Evolutionary conservation across 2,888 invertebrate species (phyloP).

Genomic region (Erannis defoliaria): DNA sequence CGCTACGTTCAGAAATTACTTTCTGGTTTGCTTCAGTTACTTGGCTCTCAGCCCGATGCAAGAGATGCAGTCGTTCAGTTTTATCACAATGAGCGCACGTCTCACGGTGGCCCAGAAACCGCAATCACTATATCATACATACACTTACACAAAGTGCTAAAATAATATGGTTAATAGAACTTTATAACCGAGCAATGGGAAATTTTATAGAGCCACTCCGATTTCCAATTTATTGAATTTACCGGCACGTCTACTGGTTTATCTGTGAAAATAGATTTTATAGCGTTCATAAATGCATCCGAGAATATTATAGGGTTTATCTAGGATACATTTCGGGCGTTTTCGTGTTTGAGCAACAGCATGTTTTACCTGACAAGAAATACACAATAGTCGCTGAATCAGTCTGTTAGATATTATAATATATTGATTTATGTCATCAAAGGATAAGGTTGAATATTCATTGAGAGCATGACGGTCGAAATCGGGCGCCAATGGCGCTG

Average conservation of each 20-base stretch:
- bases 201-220: slow-evolving; percentile 53
- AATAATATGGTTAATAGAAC: slow-evolving; percentile 53
- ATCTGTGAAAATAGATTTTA: slow-evolving; percentile 44
- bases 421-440: slow-evolving; percentile 48
- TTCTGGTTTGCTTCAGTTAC: slow-evolving; percentile 55
- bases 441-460: slow-evolving; percentile 59
- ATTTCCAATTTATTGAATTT: slow-evolving; percentile 53
- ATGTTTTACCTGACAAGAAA: slow-evolving; percentile 56
- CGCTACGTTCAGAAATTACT: slow-evolving; percentile 46
- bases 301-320: slow-evolving; percentile 28
- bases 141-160: slow-evolving; percentile 51
- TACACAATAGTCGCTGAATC: slow-evolving; percentile 46
- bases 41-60: slow-evolving; percentile 68
- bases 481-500: slow-evolving; percentile 59
- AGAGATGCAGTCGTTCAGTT: slow-evolving; percentile 58
- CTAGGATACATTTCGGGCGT: slow-evolving; percentile 10
- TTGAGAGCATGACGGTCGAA: slow-evolving; percentile 45
- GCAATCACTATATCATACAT: slow-evolving; percentile 53
- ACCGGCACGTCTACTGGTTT: slow-evolving; percentile 32
- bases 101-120: slow-evolving; percentile 67
- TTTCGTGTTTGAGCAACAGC: slow-evolving; percentile 47
- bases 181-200: slow-evolving; percentile 55
- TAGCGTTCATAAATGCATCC: slow-evolving; percentile 27
- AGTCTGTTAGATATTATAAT: slow-evolving; percentile 41
- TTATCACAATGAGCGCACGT: slow-evolving; percentile 59